Evolutionary conservation across 2,797 vertebrate genomes (phyloP), one percentile per base, ranked within the genome.

Genomic region (Selene dorsalis): DNA sequence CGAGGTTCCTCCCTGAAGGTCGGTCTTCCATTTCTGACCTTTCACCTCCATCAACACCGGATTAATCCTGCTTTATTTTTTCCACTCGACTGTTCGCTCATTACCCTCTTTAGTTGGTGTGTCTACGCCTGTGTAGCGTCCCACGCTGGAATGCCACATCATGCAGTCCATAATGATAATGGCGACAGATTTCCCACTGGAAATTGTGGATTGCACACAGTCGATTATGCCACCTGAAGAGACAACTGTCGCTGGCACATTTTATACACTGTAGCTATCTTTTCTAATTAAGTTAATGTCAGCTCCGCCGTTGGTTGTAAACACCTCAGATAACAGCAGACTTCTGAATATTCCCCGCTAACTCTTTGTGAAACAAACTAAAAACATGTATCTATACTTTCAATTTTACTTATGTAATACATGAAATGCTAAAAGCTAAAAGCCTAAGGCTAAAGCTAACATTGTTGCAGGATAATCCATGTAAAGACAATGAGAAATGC

Each of bases 1-100:
- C 95, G 98, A 84, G 97, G 96, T 75, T 98, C 97, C 74, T 96
- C 97, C 85, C 93, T 99, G 85, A 99, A 99, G 96, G 98, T 98
- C 94, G 84, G 89, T 72, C 38, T 1, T 4, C 18, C 32, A 28
- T 79, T 35, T 62, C 61, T 72, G 24, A 79, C 69, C 68, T 43
- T 32, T 39, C 28, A 70, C 22, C 28, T 69, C 43, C 47, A 68
- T 22, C 55, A 55, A 26, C 4, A 57, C n/a, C 41, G 26, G 13
- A 39, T 77, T 66, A 18, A 2, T 11, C 43, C 1, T 5, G 18
- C 56, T 48, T 41, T 53, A 41, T 66, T n/a, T 69, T 59, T 66
- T 55, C 57, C 18, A 38, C 1, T 11, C 50, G 47, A 48, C 38
- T 12, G 0, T 30, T 50, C 0, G 0, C 41, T 14, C 38, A 52